phyloP scores from a whole-genome alignment of 2,113 vertebrate genomes.

The Conger conger region DNA sequence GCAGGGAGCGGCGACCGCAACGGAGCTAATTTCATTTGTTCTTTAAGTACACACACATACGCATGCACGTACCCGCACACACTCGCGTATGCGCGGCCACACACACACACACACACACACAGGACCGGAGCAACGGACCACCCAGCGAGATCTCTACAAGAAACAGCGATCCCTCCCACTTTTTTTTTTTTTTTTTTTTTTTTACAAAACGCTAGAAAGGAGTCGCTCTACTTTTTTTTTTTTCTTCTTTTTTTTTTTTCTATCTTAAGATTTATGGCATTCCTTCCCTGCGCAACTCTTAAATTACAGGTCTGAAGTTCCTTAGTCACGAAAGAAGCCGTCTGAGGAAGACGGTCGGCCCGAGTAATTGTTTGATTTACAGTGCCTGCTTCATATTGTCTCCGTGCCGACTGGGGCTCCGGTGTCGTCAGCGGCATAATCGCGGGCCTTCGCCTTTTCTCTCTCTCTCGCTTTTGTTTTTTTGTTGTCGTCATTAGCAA shows the following conservation, averaged over 20 bases:
- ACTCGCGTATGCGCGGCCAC: constrained; percentile 23
- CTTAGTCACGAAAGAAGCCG: constrained; percentile 61
- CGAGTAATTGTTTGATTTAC: constrained; percentile 44
- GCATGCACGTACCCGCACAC: constrained; percentile 43
- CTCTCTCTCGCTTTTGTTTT: constrained; percentile 12
- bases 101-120: constrained; percentile 37
- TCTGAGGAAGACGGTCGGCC: constrained; percentile 55
- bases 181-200: constrained; percentile 45
- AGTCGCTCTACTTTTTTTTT: constrained; percentile 48
- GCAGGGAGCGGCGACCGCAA: constrained; percentile 64
- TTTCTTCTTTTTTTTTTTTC: constrained; percentile 34
- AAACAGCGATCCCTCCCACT: constrained; percentile 53
- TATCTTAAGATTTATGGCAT: constrained; percentile 70
- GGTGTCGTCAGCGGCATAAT: constrained; percentile 37
- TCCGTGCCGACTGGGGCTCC: constrained; percentile 38
- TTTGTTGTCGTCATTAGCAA: constrained; percentile 33
- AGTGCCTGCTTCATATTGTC: constrained; percentile 26
- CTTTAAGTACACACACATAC: constrained; percentile 50
- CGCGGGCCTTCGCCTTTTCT: constrained; percentile 20
- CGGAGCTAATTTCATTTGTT: constrained; percentile 78
- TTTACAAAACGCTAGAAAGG: constrained; percentile 29
- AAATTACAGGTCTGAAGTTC: constrained; percentile 75
- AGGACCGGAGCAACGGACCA: constrained; percentile 68
- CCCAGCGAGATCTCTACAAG: constrained; percentile 71
- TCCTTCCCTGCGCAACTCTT: constrained; percentile 64